A percentile compares a stretch with the other conserved stretches of the same genome.
Evolutionary conservation across 2,113 vertebrate species (phyloP).

Genomic region (Gracilinanus agilis): DNA sequence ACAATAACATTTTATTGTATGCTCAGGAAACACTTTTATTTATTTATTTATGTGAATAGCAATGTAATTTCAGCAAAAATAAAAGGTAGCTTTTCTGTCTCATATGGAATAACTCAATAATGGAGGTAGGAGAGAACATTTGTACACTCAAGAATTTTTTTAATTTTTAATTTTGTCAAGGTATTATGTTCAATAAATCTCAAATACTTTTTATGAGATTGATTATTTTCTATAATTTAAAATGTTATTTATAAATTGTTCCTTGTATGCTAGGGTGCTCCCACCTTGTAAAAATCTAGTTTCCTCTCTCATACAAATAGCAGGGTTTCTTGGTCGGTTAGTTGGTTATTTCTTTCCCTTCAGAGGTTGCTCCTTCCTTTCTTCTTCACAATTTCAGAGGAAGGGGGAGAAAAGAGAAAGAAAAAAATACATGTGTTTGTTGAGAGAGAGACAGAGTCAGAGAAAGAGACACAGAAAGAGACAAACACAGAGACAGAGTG

Average conservation of each 20-base stretch:
- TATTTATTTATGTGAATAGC: background rate
- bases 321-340: background rate
- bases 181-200: background rate
- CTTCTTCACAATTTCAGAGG: background rate
- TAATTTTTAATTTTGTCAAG: background rate
- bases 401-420: background rate
- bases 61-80: background rate
- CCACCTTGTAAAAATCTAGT: background rate
- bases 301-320: background rate
- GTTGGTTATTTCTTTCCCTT: background rate
- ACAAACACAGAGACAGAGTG: background rate
- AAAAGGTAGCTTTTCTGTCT: background rate
- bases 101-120: background rate
- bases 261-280: background rate
- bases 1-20: background rate
- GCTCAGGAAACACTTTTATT: no score
- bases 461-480: background rate
- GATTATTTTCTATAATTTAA: background rate
- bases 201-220: background rate
- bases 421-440: background rate
- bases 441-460: background rate
- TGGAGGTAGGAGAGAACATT: background rate
- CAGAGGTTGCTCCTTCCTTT: background rate
- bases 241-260: background rate
- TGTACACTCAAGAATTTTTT: background rate